A percentile compares a stretch with the other conserved stretches of the same genome.
Conservation (phyloP, 2,888 invertebrate species). For the Odiellus spinosus region DNA sequence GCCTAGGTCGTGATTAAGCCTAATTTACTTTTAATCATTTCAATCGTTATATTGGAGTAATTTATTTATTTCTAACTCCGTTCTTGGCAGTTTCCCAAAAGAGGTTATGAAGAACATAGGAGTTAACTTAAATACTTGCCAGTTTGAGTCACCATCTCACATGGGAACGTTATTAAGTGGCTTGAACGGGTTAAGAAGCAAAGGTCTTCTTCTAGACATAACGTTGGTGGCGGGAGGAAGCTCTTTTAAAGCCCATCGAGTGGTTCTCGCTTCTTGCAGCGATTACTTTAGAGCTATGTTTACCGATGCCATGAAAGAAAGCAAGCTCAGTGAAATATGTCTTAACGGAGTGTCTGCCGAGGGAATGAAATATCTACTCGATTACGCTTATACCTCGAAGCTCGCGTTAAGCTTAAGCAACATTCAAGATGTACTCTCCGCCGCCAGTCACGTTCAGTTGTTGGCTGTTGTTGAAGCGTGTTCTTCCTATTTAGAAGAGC, state of each 20-base stretch:
- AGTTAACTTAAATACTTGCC: constrained; percentile 25
- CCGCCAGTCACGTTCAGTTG: constrained; percentile 50
- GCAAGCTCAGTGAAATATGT: constrained; percentile 44
- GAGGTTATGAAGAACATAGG: no score
- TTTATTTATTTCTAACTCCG: no score
- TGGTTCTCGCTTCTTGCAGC: constrained; percentile 51
- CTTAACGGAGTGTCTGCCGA: constrained; percentile 48
- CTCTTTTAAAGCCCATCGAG: constrained; percentile 48
- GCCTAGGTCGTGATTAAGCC: no score
- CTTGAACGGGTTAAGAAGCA: constrained; percentile 42
- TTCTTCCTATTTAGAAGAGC: constrained; percentile 45
- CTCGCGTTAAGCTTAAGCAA: constrained; percentile 44
- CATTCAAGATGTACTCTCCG: constrained; percentile 49
- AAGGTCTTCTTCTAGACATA: constrained; percentile 47
- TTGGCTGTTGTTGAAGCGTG: constrained; percentile 49
- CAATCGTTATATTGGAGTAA: no score
- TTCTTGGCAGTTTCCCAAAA: no score
- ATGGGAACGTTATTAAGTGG: constrained; percentile 41
- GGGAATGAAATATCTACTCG: constrained; percentile 45
- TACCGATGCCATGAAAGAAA: constrained; percentile 50
- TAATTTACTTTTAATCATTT: no score
- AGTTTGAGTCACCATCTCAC: constrained; percentile 42
- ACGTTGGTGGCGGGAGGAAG: constrained; percentile 47
- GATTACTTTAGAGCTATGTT: constrained; percentile 63
- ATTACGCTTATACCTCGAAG: constrained; percentile 51